A percentile compares a stretch with the other conserved stretches of the same genome.
Conservation (phyloP, 2,113 vertebrate species). For the Chamaea fasciata region DNA sequence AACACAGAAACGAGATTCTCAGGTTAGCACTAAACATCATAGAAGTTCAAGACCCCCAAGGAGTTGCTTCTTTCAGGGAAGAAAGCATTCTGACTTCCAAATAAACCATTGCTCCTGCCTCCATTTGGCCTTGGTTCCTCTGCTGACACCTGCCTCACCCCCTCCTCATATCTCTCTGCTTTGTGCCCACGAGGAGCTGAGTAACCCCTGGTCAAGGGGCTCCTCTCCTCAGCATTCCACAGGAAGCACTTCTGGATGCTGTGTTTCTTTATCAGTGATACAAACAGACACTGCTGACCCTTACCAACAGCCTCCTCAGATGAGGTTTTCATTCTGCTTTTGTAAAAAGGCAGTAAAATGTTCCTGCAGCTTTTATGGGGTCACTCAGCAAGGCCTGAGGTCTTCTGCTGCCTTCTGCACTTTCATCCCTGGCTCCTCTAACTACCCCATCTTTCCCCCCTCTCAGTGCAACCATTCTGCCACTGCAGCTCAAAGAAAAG, state of each 20-base stretch:
- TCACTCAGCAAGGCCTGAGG: background rate
- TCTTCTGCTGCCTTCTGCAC: background rate
- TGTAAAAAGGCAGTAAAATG: background rate
- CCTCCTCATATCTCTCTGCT: background rate
- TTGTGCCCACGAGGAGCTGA: background rate
- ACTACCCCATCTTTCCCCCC: background rate
- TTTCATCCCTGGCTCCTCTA: background rate
- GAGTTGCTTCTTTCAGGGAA: background rate
- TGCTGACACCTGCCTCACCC: background rate
- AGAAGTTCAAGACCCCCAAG: background rate
- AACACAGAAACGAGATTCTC: background rate
- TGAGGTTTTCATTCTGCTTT: background rate
- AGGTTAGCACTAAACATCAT: background rate
- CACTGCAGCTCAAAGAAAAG: background rate
- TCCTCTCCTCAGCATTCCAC: background rate
- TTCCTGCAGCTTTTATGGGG: background rate
- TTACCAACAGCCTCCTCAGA: background rate
- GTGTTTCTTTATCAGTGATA: background rate
- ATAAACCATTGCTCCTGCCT: background rate
- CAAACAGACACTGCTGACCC: background rate
- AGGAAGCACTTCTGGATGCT: background rate
- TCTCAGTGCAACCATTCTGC: background rate
- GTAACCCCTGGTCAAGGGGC: background rate
- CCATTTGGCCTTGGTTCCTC: background rate
- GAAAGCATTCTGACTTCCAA: background rate